phyloP scores from a whole-genome alignment of 2,888 invertebrate genomes.

The Drepanosiphum platanoidis region DNA sequence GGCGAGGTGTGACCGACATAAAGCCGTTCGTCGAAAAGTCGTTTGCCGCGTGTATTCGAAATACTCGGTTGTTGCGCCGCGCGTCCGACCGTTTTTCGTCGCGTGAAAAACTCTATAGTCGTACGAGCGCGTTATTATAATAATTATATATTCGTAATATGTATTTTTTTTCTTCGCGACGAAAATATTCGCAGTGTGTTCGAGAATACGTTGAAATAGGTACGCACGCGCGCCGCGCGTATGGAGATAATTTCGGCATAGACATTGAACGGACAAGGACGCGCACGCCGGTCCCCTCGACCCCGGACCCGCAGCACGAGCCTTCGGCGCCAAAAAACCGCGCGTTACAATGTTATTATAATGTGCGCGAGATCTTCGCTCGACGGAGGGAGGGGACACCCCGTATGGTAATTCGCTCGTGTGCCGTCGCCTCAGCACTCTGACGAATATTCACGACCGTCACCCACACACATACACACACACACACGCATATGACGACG shows the following conservation, averaged over 20 bases:
- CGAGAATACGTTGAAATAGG: not conserved
- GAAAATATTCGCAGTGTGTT: not conserved
- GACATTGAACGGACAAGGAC: constrained; percentile 52
- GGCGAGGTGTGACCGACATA: too few relatives aligned
- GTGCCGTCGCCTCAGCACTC: not conserved
- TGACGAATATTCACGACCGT: constrained; percentile 55
- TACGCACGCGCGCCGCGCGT: not conserved
- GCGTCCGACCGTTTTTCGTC: too few relatives aligned
- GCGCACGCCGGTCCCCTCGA: not conserved
- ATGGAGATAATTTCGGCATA: constrained; percentile 25
- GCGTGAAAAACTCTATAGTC: too few relatives aligned
- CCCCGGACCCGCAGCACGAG: not conserved
- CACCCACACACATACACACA: constrained; percentile 39
- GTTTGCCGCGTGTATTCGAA: too few relatives aligned
- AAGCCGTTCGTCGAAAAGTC: too few relatives aligned
- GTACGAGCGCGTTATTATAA: not conserved
- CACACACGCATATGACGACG: not conserved
- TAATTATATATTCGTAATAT: not conserved
- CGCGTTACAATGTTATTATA: too few relatives aligned
- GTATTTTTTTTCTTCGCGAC: too few relatives aligned
- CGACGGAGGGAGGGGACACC: constrained; percentile 6
- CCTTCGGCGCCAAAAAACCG: not conserved
- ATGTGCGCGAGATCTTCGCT: not conserved
- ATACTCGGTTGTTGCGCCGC: too few relatives aligned
- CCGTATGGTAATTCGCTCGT: constrained; percentile 37